Evolutionary conservation across 2,797 vertebrate genomes (phyloP).

Genomic region (Gallinago stenura): DNA sequence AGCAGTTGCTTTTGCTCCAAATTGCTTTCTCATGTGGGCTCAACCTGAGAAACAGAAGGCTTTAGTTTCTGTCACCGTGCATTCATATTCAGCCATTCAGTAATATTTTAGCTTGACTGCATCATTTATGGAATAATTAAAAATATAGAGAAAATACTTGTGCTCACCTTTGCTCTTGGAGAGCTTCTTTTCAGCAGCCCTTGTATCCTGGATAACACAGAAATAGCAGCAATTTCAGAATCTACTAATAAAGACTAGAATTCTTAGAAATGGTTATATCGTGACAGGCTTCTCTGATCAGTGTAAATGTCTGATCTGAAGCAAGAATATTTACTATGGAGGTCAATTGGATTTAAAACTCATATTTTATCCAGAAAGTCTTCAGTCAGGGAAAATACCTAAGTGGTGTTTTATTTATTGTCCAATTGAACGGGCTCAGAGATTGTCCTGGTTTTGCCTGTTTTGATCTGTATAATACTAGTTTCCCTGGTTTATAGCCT

Average conservation of each 20-base stretch:
- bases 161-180: background rate
- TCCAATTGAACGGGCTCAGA: background rate
- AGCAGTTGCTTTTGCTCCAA: background rate
- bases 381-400: background rate
- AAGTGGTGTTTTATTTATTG: background rate
- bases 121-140: background rate
- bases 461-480: background rate
- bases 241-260: background rate
- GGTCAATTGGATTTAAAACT: conserved; percentile 2
- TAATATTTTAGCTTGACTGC: background rate
- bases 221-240: background rate
- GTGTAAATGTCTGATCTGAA: conserved; percentile 5
- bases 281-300: background rate
- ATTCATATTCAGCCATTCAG: background rate
- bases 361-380: conserved; percentile 5
- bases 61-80: background rate
- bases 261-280: background rate
- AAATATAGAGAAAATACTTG: background rate
- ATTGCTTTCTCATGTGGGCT: background rate
- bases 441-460: conserved; percentile 1
- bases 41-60: background rate
- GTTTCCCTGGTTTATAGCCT: conserved; percentile 17
- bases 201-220: background rate
- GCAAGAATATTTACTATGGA: background rate
- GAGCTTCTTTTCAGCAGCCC: background rate